Evolutionary conservation across 2,888 invertebrate species (phyloP).

Genomic region (Erebia ligea): DNA sequence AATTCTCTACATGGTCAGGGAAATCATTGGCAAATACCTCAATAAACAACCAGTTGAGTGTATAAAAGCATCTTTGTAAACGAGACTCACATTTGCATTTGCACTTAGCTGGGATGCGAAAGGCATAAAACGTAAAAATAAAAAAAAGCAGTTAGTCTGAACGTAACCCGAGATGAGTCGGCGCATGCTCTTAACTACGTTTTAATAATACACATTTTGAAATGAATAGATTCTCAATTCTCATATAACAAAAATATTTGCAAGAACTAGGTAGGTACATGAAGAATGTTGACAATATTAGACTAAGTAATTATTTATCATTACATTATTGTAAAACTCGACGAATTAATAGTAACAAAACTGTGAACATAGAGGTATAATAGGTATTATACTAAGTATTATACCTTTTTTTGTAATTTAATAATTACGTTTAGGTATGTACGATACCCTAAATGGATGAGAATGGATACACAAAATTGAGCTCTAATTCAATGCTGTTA

Average conservation of each 20-base stretch:
- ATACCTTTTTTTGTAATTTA: no score
- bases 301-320: no score
- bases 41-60: constrained; percentile 64
- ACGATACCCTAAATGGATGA: no score
- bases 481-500: no score
- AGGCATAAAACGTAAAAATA: constrained; percentile 62
- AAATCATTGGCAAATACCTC: constrained; percentile 55
- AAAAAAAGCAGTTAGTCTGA: constrained; percentile 60
- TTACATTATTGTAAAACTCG: no score
- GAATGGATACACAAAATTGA: no score
- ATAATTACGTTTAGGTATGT: no score
- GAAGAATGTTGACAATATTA: no score
- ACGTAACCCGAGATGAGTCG: constrained; percentile 49
- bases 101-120: constrained; percentile 68
- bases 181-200: constrained; percentile 38
- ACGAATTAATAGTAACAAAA: no score
- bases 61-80: constrained; percentile 74
- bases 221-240: constrained; percentile 14
- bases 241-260: neutral
- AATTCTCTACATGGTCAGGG: constrained; percentile 46
- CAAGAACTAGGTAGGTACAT: neutral
- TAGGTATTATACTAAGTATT: no score
- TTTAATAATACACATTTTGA: constrained; percentile 23
- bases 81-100: constrained; percentile 74
- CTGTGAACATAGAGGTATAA: no score